Base-by-base conservation (phyloP, 2,888 invertebrate species). In the Lasius platythorax region DNA sequence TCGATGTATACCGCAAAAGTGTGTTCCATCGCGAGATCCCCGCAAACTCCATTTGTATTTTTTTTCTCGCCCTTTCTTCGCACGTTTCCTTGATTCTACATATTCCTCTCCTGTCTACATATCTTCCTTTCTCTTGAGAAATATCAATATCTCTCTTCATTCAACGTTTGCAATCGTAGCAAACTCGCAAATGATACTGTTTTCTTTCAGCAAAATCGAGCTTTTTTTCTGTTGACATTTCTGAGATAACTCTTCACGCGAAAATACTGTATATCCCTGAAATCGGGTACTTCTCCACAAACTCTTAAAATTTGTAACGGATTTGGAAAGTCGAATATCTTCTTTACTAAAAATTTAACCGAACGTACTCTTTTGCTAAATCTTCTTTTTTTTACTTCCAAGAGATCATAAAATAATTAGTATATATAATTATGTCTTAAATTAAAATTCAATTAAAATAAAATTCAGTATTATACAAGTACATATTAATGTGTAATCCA, bases 21-120 rank as follows among this genome's bases (percentile, higher is more conserved):
- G 58, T 78, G 40, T 82, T 70, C 40, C 50, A 28, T 53, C 68
- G 68, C 40, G 61, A 61, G 56, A 68, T 46, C 63, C 50, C 15
- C 37, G 8, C 61, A 40, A 83, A 68, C 79, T 73, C 1, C 33
- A 37, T 79, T 70, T 70, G 40, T 70, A 50, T 53, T 46, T 30
- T 23, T 23, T 23, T 50, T n/a, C 15, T 18, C 23, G 23, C 18
- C 11, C 30, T 30, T 23, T 30, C 1, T 18, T 63, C 50, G 1
- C 15, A 76, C 11, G 30, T 50, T 63, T 82, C 18, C 37, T 30
- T 11, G 15, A 15, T 73, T 64, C 11, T 23, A 23, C 15, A 18
- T 40, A n/a, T 37, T 18, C 18, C n/a, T n/a, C 8, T 78, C 5
- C n/a, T n/a, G 11, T 15, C 33, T 66, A 23, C 23, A 23, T 23